Base-by-base conservation (phyloP, 2,888 invertebrate genomes). In the Brachycybe producta region DNA sequence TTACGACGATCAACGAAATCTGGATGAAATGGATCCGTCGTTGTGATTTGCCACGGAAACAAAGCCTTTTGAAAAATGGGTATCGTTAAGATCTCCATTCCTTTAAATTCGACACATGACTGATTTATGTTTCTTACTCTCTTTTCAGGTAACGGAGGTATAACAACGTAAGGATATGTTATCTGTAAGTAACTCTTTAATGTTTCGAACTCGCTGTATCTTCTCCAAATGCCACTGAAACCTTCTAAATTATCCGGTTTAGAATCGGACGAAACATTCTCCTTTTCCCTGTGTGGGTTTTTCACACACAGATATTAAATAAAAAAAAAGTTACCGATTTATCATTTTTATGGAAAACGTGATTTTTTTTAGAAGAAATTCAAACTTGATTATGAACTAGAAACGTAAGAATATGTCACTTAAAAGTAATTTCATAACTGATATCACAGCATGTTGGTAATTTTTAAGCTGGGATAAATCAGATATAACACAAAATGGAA, bases 151-250 rank as follows among this genome's bases (percentile, higher is more conserved):
- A 87, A 65, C 1, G 85, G 83, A 21, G 86, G 85, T 59, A 85
- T 73, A 13, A 86, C 79, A 44, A 82, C 73, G 63, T 80, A 80
- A n/a, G 84, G 82, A 67, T 84, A 85, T 28, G 78, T 79, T 27
- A 80, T 74, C 61, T 80, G 81, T 52, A 87, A 69, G 62, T 84
- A 84, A 57, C 79, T 78, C 58, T 81, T 74, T 44, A 87, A 73
- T 57, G 83, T 76, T 64, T 85, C 85, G 71, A 86, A 86, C 65
- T 87, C 86, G 40, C 83, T 84, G 63, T 86, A 87, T 28, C 86
- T 69, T 57, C 86, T 71, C 82, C 83, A 83, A 57, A 82, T 74
- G 15, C 79, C 77, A 57, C 78, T 78, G 50, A 79, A 67, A 62
- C 24, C 24, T 44, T 17, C 36, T 40, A 39, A 17, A 8, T 17